Base-by-base conservation (phyloP, 2,888 invertebrate genomes). In the Scaptomyza reducta region DNA sequence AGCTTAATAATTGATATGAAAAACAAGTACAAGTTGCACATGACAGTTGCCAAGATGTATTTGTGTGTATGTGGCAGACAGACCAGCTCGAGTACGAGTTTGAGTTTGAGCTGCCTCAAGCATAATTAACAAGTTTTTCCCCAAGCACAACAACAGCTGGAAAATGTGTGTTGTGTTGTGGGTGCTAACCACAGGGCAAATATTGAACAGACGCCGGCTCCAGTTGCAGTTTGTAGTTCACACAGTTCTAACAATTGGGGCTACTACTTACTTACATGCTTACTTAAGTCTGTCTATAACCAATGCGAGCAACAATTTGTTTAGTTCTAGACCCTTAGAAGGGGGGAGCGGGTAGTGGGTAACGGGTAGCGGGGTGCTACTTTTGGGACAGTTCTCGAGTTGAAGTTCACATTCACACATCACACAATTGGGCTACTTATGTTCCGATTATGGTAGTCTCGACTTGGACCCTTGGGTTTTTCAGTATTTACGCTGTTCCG, bases 1-100 rank as follows among this genome's bases (percentile, higher is more conserved):
- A 64, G 87, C 71, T 86, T 86, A 88, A 84, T 84, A 84, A 84
- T 88, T 84, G 87, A 88, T 86, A 88, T 68, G 87, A 79, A 79
- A 79, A 83, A 88, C 84, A 84, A 79, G 75, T 50, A 58, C 66
- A 58, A 67, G 62, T 75, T 76, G 86, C 75, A 81, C 68, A 66
- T 74, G 74, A 76, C 74, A 79, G 79, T 84, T 83, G 77, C 62
- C 56, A 74, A 65, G 79, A 61, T 59, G 38, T 38, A 38, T 40
- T 16, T 16, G 35, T 16, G 14, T 38, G 16, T 40, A 16, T 40
- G 40, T 41, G 45, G 49, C 61, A 35, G 42, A 59, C 59, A 66
- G 70, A 25, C 11, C 7, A 40, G 40, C 16, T 10, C 13, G 42
- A 22, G 42, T 22, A 4, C 22, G 22, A 22, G 22, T 22, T 35